phyloP scores from a whole-genome alignment of 2,113 vertebrate species.

The Coturnix japonica region DNA sequence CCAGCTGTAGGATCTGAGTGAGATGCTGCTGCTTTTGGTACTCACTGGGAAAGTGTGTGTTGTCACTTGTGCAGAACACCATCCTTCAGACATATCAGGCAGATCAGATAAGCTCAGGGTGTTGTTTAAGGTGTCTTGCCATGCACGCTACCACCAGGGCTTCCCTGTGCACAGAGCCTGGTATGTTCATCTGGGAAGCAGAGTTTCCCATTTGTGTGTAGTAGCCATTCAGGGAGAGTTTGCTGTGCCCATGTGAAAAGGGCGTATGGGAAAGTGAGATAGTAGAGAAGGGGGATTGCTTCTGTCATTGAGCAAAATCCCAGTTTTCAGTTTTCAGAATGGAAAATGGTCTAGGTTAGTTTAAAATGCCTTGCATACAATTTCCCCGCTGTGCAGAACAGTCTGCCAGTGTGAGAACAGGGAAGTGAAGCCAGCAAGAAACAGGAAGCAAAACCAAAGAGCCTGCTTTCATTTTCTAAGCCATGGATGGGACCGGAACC shows the following conservation, averaged over 20 bases:
- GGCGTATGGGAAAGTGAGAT: neutral
- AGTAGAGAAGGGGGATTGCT: neutral
- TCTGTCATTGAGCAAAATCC: neutral
- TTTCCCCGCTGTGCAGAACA: accelerated
- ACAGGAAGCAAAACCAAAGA: neutral
- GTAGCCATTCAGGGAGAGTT: neutral
- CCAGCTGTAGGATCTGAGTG: neutral
- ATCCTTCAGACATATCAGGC: neutral
- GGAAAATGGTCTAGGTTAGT: neutral
- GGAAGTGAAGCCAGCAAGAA: neutral
- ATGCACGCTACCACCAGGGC: accelerated
- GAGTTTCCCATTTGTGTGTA: neutral
- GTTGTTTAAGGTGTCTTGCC: neutral
- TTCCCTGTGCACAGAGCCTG: neutral
- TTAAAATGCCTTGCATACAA: accelerated
- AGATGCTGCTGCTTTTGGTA: neutral
- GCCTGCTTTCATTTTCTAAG: neutral
- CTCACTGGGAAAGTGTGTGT: accelerated
- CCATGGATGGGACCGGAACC: neutral
- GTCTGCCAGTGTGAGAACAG: accelerated
- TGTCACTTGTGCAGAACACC: neutral
- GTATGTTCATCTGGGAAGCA: neutral
- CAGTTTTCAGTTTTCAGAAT: neutral
- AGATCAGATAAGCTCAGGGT: neutral
- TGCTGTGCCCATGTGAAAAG: accelerated